Evolutionary conservation across 92 coral and sea anemone species (phyloP).

Genomic region (Porites evermanni): DNA sequence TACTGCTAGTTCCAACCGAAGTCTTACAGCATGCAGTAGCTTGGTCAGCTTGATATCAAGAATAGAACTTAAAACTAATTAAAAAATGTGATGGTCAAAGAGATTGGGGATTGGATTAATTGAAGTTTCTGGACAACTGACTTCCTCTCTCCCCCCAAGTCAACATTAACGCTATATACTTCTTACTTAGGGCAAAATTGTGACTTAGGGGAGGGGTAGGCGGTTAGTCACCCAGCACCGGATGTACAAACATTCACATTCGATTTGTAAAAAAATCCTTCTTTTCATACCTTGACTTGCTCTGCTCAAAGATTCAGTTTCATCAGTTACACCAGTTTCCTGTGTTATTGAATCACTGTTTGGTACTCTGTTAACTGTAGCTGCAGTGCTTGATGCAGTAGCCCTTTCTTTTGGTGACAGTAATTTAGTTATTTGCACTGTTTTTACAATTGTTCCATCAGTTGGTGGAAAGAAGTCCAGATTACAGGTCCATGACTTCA

Average conservation of each 20-base stretch:
- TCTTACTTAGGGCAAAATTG: no score
- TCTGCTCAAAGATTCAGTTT: background rate
- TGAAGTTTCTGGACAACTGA: no score
- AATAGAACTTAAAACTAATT: no score
- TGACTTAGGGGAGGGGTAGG: no score
- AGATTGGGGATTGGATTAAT: no score
- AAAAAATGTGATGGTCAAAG: no score
- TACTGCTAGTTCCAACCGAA: no score
- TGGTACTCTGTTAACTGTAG: background rate
- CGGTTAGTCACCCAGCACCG: no score
- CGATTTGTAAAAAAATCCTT: background rate
- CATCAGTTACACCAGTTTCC: background rate
- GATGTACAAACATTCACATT: background rate
- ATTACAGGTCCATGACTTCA: conserved; percentile 40
- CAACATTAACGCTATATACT: no score
- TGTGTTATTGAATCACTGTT: conserved; percentile 6
- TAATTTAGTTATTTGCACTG: conserved; percentile 59
- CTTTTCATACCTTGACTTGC: background rate
- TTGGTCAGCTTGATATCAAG: no score
- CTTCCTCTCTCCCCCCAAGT: no score
- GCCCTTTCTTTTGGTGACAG: conserved; percentile 79
- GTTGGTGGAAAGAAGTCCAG: conserved; percentile 33
- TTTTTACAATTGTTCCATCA: conserved; percentile 50
- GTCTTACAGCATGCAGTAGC: no score
- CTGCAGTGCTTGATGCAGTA: background rate